Base-by-base conservation (phyloP, 2,113 vertebrate genomes). In the Tenrec ecaudatus region DNA sequence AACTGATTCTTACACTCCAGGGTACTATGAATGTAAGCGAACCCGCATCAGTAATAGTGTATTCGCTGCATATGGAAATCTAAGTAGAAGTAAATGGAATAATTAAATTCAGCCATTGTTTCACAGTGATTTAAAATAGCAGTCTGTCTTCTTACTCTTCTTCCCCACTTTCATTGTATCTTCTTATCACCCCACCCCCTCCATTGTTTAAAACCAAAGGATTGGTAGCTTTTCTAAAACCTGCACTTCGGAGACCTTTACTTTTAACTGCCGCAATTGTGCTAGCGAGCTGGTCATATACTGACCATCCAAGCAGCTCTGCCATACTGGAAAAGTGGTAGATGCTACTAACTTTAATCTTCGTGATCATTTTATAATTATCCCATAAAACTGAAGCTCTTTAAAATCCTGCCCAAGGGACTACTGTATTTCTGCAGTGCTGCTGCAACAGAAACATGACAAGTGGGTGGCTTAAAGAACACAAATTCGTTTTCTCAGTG, bases 51-150 rank as follows among this genome's bases (percentile, higher is more conserved):
- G 6, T 38, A 53, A 36, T 64, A 64, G 62, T 14, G 7, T 6
- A 20, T 69, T 53, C 17, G n/a, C 57, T 14, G 20, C 58, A 31
- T 69, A 7, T 7, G 29, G 94, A 83, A 29, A 15, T 58, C 60
- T 25, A 19, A 82, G 12, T 47, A 76, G 14, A 93, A 86, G 23
- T 84, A 60, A 83, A 83, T 85, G 5, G 66, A 38, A 80, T 14
- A 25, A 27, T 83, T 91, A 36, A 94, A 88, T 73, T 23, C 62
- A 33, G 36, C 17, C 0, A 8, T 19, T 84, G 17, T 88, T 85
- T 62, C n/a, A 22, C 22, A 47, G 25, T 69, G 73, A 53, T 47
- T 92, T 93, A 85, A 90, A 88, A 22, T 38, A 80, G n/a, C 38
- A 38, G 76, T 91, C 69, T 73, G 31, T 78, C 66, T 94, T 40